phyloP scores from a whole-genome alignment of 1,140 invertebrate species.

The Mya arenaria region DNA sequence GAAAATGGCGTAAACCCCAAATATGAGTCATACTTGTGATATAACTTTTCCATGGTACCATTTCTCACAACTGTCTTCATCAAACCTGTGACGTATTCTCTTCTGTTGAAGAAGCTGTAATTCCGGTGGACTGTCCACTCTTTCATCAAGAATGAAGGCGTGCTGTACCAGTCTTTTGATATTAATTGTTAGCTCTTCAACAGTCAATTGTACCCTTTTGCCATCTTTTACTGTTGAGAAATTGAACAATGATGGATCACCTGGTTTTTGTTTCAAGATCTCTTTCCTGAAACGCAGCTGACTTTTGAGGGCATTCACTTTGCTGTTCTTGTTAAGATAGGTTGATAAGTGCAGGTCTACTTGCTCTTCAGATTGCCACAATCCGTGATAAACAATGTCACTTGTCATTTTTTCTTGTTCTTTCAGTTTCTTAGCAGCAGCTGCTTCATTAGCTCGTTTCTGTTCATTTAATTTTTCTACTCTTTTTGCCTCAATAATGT shows the following conservation, averaged over 20 bases:
- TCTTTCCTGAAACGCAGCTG: slow-evolving; percentile 40
- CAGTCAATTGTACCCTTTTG: neutral
- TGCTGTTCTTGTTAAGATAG: neutral
- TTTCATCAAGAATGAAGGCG: slow-evolving; percentile 13
- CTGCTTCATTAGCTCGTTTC: neutral
- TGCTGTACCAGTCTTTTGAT: slow-evolving; percentile 24
- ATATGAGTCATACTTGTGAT: slow-evolving; percentile 33
- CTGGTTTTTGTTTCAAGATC: slow-evolving; percentile 21
- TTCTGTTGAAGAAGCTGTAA: slow-evolving; percentile 8
- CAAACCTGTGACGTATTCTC: slow-evolving; percentile 9
- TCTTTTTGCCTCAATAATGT: neutral
- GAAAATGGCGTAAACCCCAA: too few relatives aligned
- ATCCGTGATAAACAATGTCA: slow-evolving; percentile 16
- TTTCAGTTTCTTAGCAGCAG: neutral
- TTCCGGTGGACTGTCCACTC: neutral
- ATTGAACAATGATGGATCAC: slow-evolving; percentile 16
- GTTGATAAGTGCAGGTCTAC: slow-evolving; percentile 19
- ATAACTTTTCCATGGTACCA: slow-evolving; percentile 35
- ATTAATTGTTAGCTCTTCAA: slow-evolving; percentile 7
- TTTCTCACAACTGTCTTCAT: neutral
- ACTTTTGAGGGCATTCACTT: slow-evolving; percentile 32
- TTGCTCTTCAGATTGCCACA: slow-evolving; percentile 28
- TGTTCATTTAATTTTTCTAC: neutral
- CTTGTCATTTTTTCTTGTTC: slow-evolving; percentile 25
- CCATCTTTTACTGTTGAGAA: neutral